Base-by-base conservation (phyloP, 2,888 invertebrate species). In the Dolichomitus sp. region DNA sequence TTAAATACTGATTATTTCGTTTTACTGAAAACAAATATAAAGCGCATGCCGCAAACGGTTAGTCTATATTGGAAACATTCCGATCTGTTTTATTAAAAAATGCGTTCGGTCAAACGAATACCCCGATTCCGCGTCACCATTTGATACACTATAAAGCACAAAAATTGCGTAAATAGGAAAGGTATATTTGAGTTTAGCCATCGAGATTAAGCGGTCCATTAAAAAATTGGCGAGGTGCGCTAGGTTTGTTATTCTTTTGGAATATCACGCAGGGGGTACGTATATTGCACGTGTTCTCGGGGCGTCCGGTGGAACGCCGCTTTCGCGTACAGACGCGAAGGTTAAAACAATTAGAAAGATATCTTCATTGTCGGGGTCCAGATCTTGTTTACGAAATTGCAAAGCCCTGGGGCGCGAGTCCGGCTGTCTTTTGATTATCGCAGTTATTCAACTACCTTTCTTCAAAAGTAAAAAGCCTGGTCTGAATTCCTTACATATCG, bases 291-390 rank as follows among this genome's bases (percentile, higher is more conserved):
- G 70, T 65, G 63, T 30, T 50, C 37, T 27, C 48, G 19, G 12
- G 50, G 40, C 42, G 48, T 77, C 80, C 63, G 65, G 73, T 74
- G 59, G 57, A 81, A 78, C 45, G 42, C 61, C 73, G 37, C 69
- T 77, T 83, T 74, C 69, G 59, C 70, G 63, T 5, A 59, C n/a
- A 9, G 40, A 52, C 50, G 19, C 52, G 72, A 80, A 83, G 78
- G 80, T 68, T 70, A 42, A 61, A 59, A 50, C 78, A 80, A 78
- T 84, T 81, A 78, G 73, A 81, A 63, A 74, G 11, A 75, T 84
- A 78, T 78, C 74, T 74, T 54, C 73, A 84, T 72, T 42, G 50
- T 50, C 45, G 59, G 66, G 77, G 63, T 65, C 74, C 70, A 75
- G 70, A 80, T 78, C 50, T 72, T 65, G 27, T 73, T 57, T 61